These are phyloP conservation scores for Machimus atricapillus DNA, from an alignment of 2,888 invertebrate genomes.

Conservation along the genomic window DNA sequence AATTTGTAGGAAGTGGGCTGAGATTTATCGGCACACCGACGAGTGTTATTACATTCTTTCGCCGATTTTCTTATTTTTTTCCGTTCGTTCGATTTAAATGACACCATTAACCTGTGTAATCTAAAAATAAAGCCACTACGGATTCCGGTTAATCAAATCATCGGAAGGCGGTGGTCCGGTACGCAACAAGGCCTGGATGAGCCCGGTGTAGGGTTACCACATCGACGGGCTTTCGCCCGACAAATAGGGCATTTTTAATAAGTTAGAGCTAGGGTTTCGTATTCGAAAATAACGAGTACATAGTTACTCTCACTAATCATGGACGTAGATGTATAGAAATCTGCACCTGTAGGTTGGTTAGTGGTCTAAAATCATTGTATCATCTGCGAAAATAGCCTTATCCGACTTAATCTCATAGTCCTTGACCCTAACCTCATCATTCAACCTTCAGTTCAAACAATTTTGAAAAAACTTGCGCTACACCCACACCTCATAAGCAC, in stretches of 20 bases:
- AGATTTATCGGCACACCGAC: conserved; percentile 21
- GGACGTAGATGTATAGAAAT: no score
- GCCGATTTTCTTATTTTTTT: conserved; percentile 1
- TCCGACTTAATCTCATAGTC: no score
- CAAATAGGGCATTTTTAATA: background rate
- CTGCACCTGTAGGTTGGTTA: no score
- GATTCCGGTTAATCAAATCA: conserved; percentile 12
- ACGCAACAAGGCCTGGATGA: background rate
- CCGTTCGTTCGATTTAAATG: conserved; percentile 10
- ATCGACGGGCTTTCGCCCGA: background rate
- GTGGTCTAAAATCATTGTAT: no score
- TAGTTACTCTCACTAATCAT: background rate
- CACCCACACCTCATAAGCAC: no score
- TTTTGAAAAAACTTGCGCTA: no score
- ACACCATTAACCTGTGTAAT: conserved; percentile 20
- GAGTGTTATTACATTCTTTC: conserved; percentile 18
- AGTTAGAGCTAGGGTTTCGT: no score
- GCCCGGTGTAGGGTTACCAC: background rate
- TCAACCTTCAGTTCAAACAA: no score
- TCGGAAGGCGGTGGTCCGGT: background rate
- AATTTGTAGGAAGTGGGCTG: conserved; percentile 32
- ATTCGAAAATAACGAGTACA: background rate
- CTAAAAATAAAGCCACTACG: conserved; percentile 13
- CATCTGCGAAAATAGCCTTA: no score
- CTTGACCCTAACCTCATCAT: no score